phyloP scores from a whole-genome alignment of 1,140 invertebrate species.

The Pseudomyrmex cubaensis region DNA sequence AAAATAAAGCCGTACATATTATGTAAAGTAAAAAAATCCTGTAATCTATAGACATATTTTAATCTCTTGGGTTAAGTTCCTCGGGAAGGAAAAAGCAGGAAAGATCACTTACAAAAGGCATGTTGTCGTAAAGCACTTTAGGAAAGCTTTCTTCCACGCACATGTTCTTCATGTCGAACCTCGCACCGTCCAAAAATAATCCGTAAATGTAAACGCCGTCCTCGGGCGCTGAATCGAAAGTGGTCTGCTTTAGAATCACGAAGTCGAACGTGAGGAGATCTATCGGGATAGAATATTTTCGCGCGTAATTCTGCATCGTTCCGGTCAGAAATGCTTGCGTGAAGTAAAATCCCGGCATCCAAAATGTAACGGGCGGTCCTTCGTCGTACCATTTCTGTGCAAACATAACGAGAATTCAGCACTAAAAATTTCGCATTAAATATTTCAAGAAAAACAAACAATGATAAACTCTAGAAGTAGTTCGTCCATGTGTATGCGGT shows the following conservation, averaged over 20 bases:
- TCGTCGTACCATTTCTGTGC: constrained; percentile 92
- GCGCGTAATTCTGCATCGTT: constrained; percentile 96
- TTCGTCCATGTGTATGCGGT: too few relatives aligned
- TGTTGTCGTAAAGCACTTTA: constrained; percentile 92
- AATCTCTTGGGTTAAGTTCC: background rate
- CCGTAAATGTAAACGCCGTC: constrained; percentile 95
- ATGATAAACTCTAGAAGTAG: constrained; percentile 7
- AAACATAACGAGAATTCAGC: constrained; percentile 54
- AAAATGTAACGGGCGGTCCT: constrained; percentile 93
- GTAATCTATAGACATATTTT: background rate
- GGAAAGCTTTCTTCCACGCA: constrained; percentile 92
- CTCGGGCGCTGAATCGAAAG: constrained; percentile 86
- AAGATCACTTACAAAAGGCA: constrained; percentile 89
- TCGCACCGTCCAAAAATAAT: constrained; percentile 94
- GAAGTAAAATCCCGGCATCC: constrained; percentile 98
- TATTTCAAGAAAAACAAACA: constrained; percentile 20
- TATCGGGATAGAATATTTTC: constrained; percentile 96
- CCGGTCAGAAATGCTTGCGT: constrained; percentile 98
- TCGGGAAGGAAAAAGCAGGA: background rate
- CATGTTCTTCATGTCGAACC: constrained; percentile 90
- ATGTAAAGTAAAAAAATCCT: too few relatives aligned
- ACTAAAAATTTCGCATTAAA: background rate
- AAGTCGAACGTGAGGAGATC: constrained; percentile 95
- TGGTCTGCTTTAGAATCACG: constrained; percentile 84
- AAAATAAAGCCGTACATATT: background rate